Base-by-base conservation (phyloP, 1,140 invertebrate species). In the Pararge aegeria region DNA sequence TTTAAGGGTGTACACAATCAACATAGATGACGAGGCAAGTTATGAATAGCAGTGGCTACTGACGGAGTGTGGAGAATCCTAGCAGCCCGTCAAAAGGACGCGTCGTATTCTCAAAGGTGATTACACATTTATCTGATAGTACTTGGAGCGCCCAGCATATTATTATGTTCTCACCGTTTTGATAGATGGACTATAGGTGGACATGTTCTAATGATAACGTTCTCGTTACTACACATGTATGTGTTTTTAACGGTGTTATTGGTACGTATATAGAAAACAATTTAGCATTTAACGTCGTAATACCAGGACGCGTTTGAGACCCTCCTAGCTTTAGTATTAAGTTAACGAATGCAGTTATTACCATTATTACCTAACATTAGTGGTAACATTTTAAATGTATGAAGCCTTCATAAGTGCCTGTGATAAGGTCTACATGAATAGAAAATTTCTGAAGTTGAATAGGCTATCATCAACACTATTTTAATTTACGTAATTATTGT, bases 41-140 rank as follows among this genome's bases (percentile, higher is more conserved):
- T 74, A 20, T 80, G 66, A 80, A 82, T 77, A 73, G 61, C 16
- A 16, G 13, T 53, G 57, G 78, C 84, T 87, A 79, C 82, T 73
- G 73, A 73, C 71, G 70, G 75, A 76, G 63, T 76, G 73, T 73
- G 68, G 67, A 75, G 80, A 79, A 82, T 87, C 82, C 84, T 84
- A 72, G 61, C 70, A 66, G 64, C 38, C 40, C 61, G 68, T 80
- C 74, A 74, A 80, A 78, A 70, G 73, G 74, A 71, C 34, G 52
- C 62, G 58, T 50, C 51, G 66, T 78, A 79, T 84, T 80, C 76
- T 80, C 75, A 72, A 70, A 66, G 53, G 53, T 83, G 69, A 87
- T 87, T 83, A 66, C 61, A 34, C 24, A 24, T 24, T 24, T 51
- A 19, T 34, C 49, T 51, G 49, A 51, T 29, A 51, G 30, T 51